A percentile compares a stretch with the other conserved stretches of the same genome.
Evolutionary conservation across 1,140 invertebrate genomes (phyloP).

Genomic region (Drosophila arawakana): DNA sequence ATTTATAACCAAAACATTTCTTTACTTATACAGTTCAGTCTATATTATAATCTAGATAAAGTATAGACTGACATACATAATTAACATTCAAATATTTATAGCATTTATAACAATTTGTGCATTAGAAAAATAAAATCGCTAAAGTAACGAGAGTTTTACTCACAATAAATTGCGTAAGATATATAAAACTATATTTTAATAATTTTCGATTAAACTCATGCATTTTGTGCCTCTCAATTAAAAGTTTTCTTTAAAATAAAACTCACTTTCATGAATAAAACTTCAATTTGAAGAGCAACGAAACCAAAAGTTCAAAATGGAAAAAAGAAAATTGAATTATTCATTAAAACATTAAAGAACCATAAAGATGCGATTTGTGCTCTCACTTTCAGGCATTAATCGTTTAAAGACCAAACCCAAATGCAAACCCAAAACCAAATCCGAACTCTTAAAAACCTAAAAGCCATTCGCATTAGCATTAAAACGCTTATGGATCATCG

Average conservation of each 20-base stretch:
- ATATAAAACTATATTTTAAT: too few species aligned
- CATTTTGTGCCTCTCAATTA: too few species aligned
- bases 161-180: too few species aligned
- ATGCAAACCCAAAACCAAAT: not conserved
- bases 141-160: too few species aligned
- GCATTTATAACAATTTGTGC: too few species aligned
- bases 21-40: too few species aligned
- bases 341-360: constrained; percentile 63
- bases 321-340: constrained; percentile 70
- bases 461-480: constrained; percentile 38
- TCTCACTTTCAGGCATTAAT: constrained; percentile 65
- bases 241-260: not conserved
- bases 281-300: not conserved
- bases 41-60: too few species aligned
- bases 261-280: constrained; percentile 5
- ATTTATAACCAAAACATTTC: too few species aligned
- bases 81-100: too few species aligned
- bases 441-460: not conserved
- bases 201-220: too few species aligned
- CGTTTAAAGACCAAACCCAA: constrained; percentile 14
- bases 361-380: constrained; percentile 68
- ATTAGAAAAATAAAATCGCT: too few species aligned
- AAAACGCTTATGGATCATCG: constrained; percentile 23
- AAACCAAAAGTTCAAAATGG: constrained; percentile 16
- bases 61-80: too few species aligned